phyloP scores from a whole-genome alignment of 2,113 vertebrate genomes.

The Lepidothrix coronata region DNA sequence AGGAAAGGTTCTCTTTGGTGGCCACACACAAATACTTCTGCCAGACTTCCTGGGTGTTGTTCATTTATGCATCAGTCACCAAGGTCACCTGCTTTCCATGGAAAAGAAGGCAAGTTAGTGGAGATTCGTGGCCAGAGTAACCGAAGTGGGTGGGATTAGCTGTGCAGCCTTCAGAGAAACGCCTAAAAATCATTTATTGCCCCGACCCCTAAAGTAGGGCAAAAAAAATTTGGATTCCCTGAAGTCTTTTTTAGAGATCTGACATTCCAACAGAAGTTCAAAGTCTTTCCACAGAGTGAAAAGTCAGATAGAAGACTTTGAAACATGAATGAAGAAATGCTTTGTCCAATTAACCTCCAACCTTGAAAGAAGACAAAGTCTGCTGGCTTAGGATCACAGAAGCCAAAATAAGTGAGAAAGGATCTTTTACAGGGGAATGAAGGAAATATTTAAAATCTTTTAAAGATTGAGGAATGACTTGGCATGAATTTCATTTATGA shows the following conservation, averaged over 20 bases:
- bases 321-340: constrained; percentile 25
- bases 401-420: constrained; percentile 11
- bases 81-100: rapidly evolving
- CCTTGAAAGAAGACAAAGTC: not conserved
- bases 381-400: constrained; percentile 8
- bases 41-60: rapidly evolving
- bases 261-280: not conserved
- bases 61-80: not conserved
- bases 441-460: not conserved
- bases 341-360: constrained; percentile 32
- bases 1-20: not conserved
- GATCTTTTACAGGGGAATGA: not conserved
- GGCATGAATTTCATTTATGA: not conserved
- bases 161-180: not conserved
- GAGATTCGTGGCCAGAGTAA: not conserved
- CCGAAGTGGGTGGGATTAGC: not conserved
- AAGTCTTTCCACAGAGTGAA: not conserved
- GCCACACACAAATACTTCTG: not conserved
- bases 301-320: constrained; percentile 22
- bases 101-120: not conserved
- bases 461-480: not conserved
- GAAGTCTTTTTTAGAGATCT: not conserved
- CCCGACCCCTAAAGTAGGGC: not conserved
- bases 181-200: not conserved
- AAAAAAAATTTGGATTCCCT: not conserved